Evolutionary conservation across 2,888 invertebrate species (phyloP).

Genomic region (Perizoma flavofasciatum): DNA sequence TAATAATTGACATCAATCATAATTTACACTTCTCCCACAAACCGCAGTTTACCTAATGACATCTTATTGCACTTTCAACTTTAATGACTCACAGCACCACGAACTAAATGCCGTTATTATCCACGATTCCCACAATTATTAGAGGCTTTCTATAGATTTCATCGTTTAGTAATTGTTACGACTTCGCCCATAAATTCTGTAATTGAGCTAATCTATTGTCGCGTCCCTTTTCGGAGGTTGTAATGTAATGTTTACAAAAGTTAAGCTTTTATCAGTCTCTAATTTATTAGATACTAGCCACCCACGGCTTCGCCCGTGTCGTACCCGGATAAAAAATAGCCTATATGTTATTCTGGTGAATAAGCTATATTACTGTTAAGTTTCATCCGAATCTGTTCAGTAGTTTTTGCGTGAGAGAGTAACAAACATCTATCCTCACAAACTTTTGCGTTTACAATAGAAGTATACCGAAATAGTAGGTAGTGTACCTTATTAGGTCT

Average conservation of each 20-base stretch:
- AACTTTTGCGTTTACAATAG: too few relatives aligned
- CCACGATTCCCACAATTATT: constrained; percentile 23
- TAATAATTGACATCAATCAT: neutral
- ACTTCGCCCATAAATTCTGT: constrained; percentile 7
- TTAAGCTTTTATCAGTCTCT: constrained; percentile 9
- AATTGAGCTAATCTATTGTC: constrained; percentile 16
- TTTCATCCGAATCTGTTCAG: too few relatives aligned
- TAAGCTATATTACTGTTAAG: too few relatives aligned
- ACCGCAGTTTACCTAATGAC: constrained; percentile 20
- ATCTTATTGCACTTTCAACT: constrained; percentile 22
- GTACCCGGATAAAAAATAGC: too few relatives aligned
- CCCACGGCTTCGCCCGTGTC: too few relatives aligned
- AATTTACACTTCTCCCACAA: constrained; percentile 13
- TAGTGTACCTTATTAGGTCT: too few relatives aligned
- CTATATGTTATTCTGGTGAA: too few relatives aligned
- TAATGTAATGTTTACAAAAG: constrained; percentile 10
- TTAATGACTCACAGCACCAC: constrained; percentile 19
- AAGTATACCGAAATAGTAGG: too few relatives aligned
- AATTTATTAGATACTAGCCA: constrained; percentile 4
- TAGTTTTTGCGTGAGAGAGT: too few relatives aligned
- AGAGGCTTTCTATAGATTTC: constrained; percentile 22
- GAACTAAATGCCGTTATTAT: constrained; percentile 23
- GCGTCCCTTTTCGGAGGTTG: constrained; percentile 1
- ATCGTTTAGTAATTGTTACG: constrained; percentile 11
- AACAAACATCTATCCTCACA: too few relatives aligned